Evolutionary conservation across 2,113 vertebrate species (phyloP).

Genomic region (human (Homo sapiens)): DNA sequence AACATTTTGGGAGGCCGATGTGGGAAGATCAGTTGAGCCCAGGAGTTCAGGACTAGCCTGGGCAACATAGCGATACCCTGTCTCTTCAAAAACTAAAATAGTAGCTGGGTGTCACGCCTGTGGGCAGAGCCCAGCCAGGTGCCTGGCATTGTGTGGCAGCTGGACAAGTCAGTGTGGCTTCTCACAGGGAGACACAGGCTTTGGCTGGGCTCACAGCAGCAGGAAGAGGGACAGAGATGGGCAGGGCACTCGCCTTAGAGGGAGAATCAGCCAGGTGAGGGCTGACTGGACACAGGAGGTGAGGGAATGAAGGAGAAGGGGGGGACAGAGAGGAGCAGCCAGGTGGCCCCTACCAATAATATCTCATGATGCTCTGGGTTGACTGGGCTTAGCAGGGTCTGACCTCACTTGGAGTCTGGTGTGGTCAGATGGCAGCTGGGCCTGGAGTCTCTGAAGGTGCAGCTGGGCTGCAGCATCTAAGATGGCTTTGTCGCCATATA

Average conservation of each 20-base stretch:
- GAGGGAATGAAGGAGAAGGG: background rate
- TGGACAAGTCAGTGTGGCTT: background rate
- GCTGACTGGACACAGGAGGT: background rate
- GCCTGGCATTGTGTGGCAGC: background rate
- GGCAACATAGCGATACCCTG: background rate
- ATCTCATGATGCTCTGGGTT: background rate
- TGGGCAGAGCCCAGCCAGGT: background rate
- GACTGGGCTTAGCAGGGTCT: background rate
- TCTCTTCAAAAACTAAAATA: background rate
- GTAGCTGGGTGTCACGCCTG: too few relatives aligned
- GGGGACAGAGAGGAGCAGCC: background rate
- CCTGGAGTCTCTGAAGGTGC: background rate
- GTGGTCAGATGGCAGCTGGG: background rate
- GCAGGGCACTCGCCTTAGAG: background rate
- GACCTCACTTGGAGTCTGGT: background rate
- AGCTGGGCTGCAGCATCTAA: background rate
- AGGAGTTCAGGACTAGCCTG: background rate
- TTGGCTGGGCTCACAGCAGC: background rate
- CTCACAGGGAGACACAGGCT: background rate
- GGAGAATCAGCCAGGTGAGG: background rate
- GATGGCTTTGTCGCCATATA: background rate
- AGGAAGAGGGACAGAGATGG: background rate
- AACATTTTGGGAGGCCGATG: background rate
- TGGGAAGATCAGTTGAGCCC: background rate
- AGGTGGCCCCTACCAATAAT: background rate